Base-by-base conservation (phyloP, 53 echinoderm and acorn worm genomes). In the Zoroaster sp. region DNA sequence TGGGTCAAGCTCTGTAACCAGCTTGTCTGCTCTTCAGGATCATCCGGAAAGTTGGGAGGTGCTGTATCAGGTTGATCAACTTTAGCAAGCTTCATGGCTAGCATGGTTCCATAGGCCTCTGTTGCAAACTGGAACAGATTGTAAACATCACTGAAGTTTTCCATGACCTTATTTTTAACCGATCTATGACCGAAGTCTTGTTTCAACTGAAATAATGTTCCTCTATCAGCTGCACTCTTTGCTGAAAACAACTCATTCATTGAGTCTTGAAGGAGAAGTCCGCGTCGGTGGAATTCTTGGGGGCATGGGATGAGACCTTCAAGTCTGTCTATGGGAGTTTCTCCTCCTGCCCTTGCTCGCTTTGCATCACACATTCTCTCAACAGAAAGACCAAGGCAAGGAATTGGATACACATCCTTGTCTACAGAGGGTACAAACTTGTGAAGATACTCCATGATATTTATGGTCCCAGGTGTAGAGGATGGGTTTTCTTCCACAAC, bases 401-500 rank as follows among this genome's bases (percentile, higher is more conserved):
- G 18, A 13, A 77, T 53, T 2, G 77, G 77, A 12, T 77, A 35
- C n/a, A n/a, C n/a, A n/a, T n/a, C n/a, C 77, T 51, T 51, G 32
- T 77, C 3, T 15, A 46, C 76, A 51, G n/a, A 25, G 17, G 77
- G 77, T 1, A 77, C 77, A 35, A 52, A 53, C 34, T 30, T n/a
- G n/a, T n/a, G n/a, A 34, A 47, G 76, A 4, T 47, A 76, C 51
- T 77, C 77, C 53, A 77, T 31, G 10, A 77, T 53, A 4, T 5
- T 51, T 10, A 52, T 77, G 15, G 53, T 77, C 15, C 54, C 54
- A 33, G 77, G 17, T 9, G 53, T 53, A 34, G 33, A 51, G 2
- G 54, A 77, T 1, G 77, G 52, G 51, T 77, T 53, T 34, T 77
- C n/a, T 52, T 77, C 77, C 3, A 77, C 77, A 15, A 77, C 77